Conservation (phyloP, 1,140 invertebrate genomes). For the Bombus balteatus region DNA sequence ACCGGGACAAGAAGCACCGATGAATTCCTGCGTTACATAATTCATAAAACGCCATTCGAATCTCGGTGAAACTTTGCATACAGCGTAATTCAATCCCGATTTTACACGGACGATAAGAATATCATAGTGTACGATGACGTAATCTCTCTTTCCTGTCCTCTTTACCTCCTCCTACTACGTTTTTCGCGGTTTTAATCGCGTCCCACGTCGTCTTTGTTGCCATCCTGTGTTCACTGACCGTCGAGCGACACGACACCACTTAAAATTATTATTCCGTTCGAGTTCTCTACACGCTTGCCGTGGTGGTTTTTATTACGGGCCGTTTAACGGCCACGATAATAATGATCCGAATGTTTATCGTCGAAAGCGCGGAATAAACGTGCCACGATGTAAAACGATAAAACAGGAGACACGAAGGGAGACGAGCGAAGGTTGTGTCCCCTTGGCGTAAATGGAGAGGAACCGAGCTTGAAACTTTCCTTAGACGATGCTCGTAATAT, state of each 20-base stretch:
- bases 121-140: background rate
- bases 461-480: slow-evolving; percentile 65
- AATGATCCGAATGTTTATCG: slow-evolving; percentile 64
- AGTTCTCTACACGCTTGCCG: background rate
- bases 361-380: slow-evolving; percentile 55
- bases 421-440: slow-evolving; percentile 35
- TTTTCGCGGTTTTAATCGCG: slow-evolving; percentile 37
- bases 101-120: background rate
- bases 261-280: slow-evolving; percentile 59
- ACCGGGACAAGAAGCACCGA: background rate
- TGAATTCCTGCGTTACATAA: slow-evolving; percentile 22
- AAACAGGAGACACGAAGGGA: slow-evolving; percentile 32
- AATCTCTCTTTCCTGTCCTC: background rate
- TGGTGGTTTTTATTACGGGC: slow-evolving; percentile 23
- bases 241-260: slow-evolving; percentile 16
- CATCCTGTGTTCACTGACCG: background rate
- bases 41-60: slow-evolving; percentile 37
- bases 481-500: slow-evolving; percentile 61
- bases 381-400: slow-evolving; percentile 62
- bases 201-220: slow-evolving; percentile 38
- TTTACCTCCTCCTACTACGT: background rate
- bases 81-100: slow-evolving; percentile 43
- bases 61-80: slow-evolving; percentile 36
- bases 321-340: slow-evolving; percentile 60
- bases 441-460: slow-evolving; percentile 49